Percentiles rank a stretch among this genome's conserved stretches.
These are phyloP conservation scores for Isaurus tuberculatus DNA, from an alignment of 92 coral and sea anemone genomes.

Conservation along the genomic window DNA sequence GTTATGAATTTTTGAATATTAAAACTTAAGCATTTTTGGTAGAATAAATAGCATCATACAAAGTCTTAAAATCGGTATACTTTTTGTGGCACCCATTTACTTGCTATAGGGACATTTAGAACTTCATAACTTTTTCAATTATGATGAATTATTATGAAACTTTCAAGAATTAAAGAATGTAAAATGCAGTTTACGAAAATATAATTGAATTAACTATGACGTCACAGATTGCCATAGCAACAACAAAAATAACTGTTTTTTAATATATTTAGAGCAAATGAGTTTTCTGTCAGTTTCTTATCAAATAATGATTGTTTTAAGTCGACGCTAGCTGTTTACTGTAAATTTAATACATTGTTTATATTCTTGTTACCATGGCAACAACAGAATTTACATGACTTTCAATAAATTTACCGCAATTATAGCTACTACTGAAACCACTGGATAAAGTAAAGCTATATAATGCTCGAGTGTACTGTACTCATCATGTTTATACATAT, in stretches of 20 bases:
- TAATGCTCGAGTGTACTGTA: conserved; percentile 4
- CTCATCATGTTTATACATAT: not conserved
- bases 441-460: conserved; percentile 8
- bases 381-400: conserved; percentile 5
- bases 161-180: conserved; percentile 34
- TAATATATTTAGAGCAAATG: not conserved
- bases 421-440: conserved; percentile 15
- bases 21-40: not conserved
- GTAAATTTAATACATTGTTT: not conserved
- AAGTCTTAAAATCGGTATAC: conserved; percentile 5
- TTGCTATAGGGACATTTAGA: conserved; percentile 6
- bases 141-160: conserved; percentile 3
- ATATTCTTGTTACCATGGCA: conserved; percentile 5
- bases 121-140: conserved; percentile 34
- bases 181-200: not conserved
- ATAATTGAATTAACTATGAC: conserved; percentile 1
- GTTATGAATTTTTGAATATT: conserved; percentile 23
- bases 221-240: conserved; percentile 13
- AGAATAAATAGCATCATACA: conserved; percentile 4
- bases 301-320: conserved; percentile 11
- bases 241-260: not conserved
- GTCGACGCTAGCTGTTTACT: not conserved
- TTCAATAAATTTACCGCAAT: not conserved
- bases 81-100: conserved; percentile 25
- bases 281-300: conserved; percentile 1